A percentile compares a stretch with the other conserved stretches of the same genome.
These are phyloP conservation scores for Torymus texanus DNA, from an alignment of 2,888 invertebrate genomes.

Conservation along the genomic window DNA sequence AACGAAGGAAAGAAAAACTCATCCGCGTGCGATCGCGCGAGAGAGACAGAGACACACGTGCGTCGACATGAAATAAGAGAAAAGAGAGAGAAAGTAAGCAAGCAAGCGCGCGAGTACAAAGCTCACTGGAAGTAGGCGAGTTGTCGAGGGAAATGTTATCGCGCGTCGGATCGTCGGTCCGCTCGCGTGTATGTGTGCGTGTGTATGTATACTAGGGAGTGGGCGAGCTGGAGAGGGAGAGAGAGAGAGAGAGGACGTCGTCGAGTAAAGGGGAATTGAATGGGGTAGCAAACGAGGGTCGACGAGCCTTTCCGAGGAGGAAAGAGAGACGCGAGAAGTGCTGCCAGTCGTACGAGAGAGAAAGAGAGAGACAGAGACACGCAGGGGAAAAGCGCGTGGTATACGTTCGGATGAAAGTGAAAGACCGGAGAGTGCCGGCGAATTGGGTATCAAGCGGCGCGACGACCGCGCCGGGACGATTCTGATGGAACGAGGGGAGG, in stretches of 20 bases:
- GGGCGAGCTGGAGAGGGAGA: slow-evolving; percentile 34
- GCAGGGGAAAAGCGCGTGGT: slow-evolving; percentile 42
- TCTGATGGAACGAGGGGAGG: slow-evolving; percentile 58
- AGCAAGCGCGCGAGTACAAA: slow-evolving; percentile 59
- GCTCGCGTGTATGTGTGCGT: slow-evolving; percentile 4
- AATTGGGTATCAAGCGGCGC: slow-evolving; percentile 57
- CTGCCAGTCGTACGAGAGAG: slow-evolving; percentile 33
- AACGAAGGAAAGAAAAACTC: neutral
- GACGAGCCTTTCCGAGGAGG: slow-evolving; percentile 59
- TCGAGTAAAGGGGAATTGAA: slow-evolving; percentile 68
- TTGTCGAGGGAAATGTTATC: slow-evolving; percentile 74
- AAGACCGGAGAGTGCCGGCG: slow-evolving; percentile 45
- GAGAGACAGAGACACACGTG: too few relatives aligned
- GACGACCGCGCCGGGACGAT: slow-evolving; percentile 62
- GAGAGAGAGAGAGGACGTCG: slow-evolving; percentile 35
- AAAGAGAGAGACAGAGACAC: slow-evolving; percentile 42
- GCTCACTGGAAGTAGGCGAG: slow-evolving; percentile 70
- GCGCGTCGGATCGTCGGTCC: slow-evolving; percentile 69
- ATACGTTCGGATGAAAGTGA: slow-evolving; percentile 51
- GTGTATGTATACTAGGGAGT: too few relatives aligned
- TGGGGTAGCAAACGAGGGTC: slow-evolving; percentile 70
- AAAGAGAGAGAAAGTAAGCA: neutral
- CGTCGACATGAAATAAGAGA: slow-evolving; percentile 57
- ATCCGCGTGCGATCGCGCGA: too few relatives aligned
- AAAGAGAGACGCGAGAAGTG: slow-evolving; percentile 50